phyloP scores from a whole-genome alignment of 2,113 vertebrate genomes.

The Brachionichthys hirsutus region DNA sequence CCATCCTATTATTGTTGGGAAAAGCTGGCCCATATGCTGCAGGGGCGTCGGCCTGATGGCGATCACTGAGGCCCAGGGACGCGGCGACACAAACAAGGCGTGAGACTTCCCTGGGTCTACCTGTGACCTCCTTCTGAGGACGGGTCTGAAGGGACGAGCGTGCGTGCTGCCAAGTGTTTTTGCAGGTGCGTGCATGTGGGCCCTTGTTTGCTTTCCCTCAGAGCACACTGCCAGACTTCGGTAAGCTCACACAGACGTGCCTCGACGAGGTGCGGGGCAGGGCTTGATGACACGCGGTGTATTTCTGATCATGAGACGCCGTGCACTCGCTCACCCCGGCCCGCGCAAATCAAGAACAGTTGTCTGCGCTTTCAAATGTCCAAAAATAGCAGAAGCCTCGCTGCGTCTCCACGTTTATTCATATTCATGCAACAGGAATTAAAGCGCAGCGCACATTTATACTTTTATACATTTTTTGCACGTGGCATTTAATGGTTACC shows the following conservation, averaged over 20 bases:
- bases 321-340: slow-evolving; percentile 58
- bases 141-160: slow-evolving; percentile 43
- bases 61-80: slow-evolving; percentile 15
- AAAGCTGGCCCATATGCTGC: slow-evolving; percentile 39
- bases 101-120: slow-evolving; percentile 42
- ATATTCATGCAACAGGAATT: background rate
- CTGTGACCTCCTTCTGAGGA: slow-evolving; percentile 67
- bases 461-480: slow-evolving; percentile 14
- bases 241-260: slow-evolving; percentile 62
- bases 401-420: slow-evolving; percentile 9
- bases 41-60: slow-evolving; percentile 22
- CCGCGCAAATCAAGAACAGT: slow-evolving; percentile 53
- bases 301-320: slow-evolving; percentile 65
- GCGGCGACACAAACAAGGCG: slow-evolving; percentile 28
- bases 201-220: slow-evolving; percentile 61
- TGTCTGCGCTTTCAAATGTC: slow-evolving; percentile 30
- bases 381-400: slow-evolving; percentile 16
- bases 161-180: slow-evolving; percentile 49
- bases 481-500: slow-evolving; percentile 37
- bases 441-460: background rate
- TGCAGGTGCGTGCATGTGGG: slow-evolving; percentile 34
- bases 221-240: slow-evolving; percentile 55
- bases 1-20: slow-evolving; percentile 45
- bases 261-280: slow-evolving; percentile 68
- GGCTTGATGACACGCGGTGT: slow-evolving; percentile 59